Evolutionary conservation across 2,888 invertebrate genomes (phyloP).

Genomic region (Lydus trimaculatus): DNA sequence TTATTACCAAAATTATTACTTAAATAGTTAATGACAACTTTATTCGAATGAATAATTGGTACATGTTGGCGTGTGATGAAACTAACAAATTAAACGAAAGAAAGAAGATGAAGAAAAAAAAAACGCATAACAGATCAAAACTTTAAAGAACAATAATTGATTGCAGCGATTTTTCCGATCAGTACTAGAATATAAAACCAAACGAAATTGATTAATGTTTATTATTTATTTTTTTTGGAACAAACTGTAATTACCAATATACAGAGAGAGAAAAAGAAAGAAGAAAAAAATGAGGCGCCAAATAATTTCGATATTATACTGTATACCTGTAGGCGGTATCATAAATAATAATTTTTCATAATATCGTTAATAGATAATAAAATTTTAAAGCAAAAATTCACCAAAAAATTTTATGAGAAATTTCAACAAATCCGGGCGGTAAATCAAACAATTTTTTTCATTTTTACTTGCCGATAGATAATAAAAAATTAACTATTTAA

Average conservation of each 20-base stretch:
- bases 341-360: constrained; percentile 1
- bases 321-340: background rate
- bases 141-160: background rate
- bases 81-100: background rate
- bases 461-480: background rate
- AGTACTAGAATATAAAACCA: background rate
- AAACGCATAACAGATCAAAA: background rate
- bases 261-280: background rate
- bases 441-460: background rate
- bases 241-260: constrained; percentile 4
- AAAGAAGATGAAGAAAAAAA: background rate
- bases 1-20: background rate
- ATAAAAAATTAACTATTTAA: background rate
- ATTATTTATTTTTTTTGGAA: background rate
- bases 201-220: background rate
- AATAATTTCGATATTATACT: background rate
- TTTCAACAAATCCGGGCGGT: background rate
- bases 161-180: background rate
- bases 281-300: background rate
- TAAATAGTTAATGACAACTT: constrained; percentile 9
- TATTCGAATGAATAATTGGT: constrained; percentile 9
- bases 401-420: background rate
- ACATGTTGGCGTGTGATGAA: constrained; percentile 5
- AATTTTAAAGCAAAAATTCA: background rate
- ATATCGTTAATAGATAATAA: background rate